Conservation (phyloP, 1,140 invertebrate species). For the Pogonognathellus flavescens region DNA sequence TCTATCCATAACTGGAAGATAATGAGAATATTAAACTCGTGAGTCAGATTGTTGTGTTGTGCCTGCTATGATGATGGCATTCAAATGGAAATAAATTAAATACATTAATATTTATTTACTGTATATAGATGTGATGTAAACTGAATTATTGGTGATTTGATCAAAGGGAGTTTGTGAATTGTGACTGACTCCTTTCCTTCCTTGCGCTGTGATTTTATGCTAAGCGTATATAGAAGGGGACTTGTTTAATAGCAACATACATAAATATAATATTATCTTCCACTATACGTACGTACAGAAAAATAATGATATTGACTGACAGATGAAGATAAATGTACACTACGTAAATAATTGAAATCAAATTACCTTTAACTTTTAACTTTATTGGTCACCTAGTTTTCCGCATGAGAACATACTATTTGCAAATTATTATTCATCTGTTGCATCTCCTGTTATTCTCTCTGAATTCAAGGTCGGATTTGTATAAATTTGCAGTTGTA, state of each 20-base stretch:
- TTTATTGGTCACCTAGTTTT: conserved; percentile 36
- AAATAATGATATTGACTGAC: background rate
- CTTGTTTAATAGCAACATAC: background rate
- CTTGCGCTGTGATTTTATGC: background rate
- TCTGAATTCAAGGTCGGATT: conserved; percentile 23
- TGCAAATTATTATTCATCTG: conserved; percentile 43
- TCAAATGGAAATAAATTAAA: too few relatives aligned
- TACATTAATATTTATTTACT: too few relatives aligned
- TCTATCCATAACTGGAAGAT: too few relatives aligned
- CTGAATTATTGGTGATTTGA: too few relatives aligned
- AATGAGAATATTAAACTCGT: too few relatives aligned
- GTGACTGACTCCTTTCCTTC: too few relatives aligned
- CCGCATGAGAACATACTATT: background rate
- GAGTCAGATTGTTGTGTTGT: too few relatives aligned
- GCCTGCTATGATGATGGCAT: too few relatives aligned
- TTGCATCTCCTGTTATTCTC: conserved; percentile 42
- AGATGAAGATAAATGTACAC: background rate
- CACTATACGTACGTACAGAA: too few relatives aligned
- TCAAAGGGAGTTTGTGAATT: too few relatives aligned
- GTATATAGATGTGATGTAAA: too few relatives aligned
- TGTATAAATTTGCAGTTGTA: conserved; percentile 19
- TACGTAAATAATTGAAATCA: conserved; percentile 21
- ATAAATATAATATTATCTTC: too few relatives aligned
- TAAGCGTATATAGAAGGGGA: background rate
- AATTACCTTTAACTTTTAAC: background rate